These are phyloP conservation scores for Sus cebifrons DNA, from an alignment of 2,797 vertebrate species.

Conservation along the genomic window DNA sequence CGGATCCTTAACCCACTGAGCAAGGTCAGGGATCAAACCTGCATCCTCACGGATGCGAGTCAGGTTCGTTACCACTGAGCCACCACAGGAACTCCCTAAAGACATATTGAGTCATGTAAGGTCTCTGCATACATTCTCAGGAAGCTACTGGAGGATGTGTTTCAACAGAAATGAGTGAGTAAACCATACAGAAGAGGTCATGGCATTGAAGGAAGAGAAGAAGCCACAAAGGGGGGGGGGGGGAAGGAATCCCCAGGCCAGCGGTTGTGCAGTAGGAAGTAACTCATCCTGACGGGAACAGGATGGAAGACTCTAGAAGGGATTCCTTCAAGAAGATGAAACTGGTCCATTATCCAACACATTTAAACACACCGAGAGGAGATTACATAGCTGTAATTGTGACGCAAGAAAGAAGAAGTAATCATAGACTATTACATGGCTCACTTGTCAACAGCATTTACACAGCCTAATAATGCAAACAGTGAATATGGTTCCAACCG, in stretches of 20 bases:
- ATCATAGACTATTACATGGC: neutral
- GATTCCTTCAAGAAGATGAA: slow-evolving; percentile 21
- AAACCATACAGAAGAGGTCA: slow-evolving; percentile 1
- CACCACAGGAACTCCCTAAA: neutral
- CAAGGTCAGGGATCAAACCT: too few relatives aligned
- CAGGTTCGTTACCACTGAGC: too few relatives aligned
- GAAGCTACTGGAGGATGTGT: neutral
- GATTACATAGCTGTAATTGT: slow-evolving; percentile 27
- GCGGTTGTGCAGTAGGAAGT: neutral
- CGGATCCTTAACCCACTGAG: too few relatives aligned
- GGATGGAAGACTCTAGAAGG: neutral
- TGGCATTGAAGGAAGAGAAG: neutral
- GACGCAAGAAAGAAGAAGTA: slow-evolving; percentile 30
- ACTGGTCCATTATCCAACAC: neutral
- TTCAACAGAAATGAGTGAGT: neutral
- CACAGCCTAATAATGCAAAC: neutral
- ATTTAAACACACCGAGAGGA: neutral
- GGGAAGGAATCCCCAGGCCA: neutral
- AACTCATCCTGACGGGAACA: neutral
- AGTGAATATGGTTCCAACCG: neutral
- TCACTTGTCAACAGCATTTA: neutral
- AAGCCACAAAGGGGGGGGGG: neutral
- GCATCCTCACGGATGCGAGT: too few relatives aligned
- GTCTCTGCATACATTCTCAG: neutral
- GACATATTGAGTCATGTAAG: neutral